Evolutionary conservation across 2,797 vertebrate species (phyloP), one percentile per base, ranked within the genome.

Genomic region (Mastacembelus armatus): DNA sequence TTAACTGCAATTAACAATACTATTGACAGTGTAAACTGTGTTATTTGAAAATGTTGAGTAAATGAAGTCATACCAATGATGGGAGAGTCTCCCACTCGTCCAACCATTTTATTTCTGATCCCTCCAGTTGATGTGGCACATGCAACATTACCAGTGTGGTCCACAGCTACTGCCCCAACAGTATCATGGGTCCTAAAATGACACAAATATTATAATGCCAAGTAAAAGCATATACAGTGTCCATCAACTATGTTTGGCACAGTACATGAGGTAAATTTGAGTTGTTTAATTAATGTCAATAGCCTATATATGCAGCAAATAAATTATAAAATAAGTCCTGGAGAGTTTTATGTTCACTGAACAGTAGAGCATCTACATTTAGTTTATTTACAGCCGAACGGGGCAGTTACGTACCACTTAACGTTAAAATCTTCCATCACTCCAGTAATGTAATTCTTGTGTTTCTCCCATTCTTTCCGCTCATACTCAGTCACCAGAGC

Each of bases 71-170:
- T 84, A 96, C 93, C 93, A 74, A 96, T 86, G 36, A 95, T 65
- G 0, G 95, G 92, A 4, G 94, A 91, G 82, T 97, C 95, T 78
- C 95, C 95, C 0, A 96, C 94, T 64, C 95, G 88, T 77, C 95
- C 95, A n/a, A 85, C 88, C 95, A 96, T 96, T 88, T 96, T 96
- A 72, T 96, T 94, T 14, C 81, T 32, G 36, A 93, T 94, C 22
- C 92, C 92, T 49, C 92, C 93, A 0, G 93, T 94, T 2, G 95
- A 94, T 58, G 93, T 95, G 30, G 95, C 92, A 22, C 93, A 92
- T 11, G 91, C 94, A 35, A 96, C 78, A 33, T 93, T 91, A 2
- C 93, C 95, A 61, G 66, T 80, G 77, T 15, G 42, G 79, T 94
- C 94, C 54, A 93, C 68, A 71, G 94, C 91, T 15, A 95, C 93